Percentiles rank a stretch among this genome's conserved stretches.
Evolutionary conservation across 2,113 vertebrate genomes (phyloP).

Genomic region (Tauraco erythrolophus): DNA sequence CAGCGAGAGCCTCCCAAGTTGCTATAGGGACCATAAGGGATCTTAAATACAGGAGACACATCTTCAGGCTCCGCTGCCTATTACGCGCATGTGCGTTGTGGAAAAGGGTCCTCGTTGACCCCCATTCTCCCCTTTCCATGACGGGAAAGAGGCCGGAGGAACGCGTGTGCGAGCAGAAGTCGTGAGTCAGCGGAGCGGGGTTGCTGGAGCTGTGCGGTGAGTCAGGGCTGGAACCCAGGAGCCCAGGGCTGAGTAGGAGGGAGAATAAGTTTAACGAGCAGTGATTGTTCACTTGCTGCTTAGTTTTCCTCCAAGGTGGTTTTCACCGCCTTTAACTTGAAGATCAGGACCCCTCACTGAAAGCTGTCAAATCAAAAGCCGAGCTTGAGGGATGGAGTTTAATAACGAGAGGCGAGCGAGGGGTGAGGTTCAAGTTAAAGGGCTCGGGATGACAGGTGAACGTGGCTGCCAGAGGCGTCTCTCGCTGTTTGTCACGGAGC

Average conservation of each 20-base stretch:
- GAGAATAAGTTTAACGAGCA: conserved; percentile 30
- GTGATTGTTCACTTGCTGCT: conserved; percentile 46
- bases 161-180: background rate
- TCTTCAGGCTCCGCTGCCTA: background rate
- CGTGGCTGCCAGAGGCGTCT: background rate
- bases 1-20: fast-evolving
- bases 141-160: background rate
- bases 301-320: background rate
- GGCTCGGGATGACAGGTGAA: background rate
- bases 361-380: background rate
- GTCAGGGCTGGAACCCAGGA: conserved; percentile 40
- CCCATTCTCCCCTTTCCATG: background rate
- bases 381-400: background rate
- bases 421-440: background rate
- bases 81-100: fast-evolving
- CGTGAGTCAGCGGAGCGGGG: conserved; percentile 25
- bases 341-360: background rate
- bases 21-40: background rate
- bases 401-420: background rate
- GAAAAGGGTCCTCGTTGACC: background rate
- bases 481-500: background rate
- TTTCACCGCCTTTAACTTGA: background rate
- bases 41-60: background rate
- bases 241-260: conserved; percentile 52
- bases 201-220: background rate